phyloP scores from a whole-genome alignment of 1,140 invertebrate genomes.

The Drosophila funebris region DNA sequence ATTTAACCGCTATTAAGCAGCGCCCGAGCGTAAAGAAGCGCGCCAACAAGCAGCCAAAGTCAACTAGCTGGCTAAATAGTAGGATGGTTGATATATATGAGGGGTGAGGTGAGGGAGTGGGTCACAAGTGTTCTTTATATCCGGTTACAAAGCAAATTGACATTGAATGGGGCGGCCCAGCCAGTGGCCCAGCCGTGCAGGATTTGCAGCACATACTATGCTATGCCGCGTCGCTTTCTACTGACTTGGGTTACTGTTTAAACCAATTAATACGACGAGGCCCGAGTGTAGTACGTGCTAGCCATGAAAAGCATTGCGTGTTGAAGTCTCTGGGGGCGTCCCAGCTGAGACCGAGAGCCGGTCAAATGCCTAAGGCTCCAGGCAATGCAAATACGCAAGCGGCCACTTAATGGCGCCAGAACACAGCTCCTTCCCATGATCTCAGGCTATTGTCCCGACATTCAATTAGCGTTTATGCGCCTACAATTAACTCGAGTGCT shows the following conservation, averaged over 20 bases:
- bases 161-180: slow-evolving; percentile 50
- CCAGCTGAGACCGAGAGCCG: slow-evolving; percentile 13
- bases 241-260: slow-evolving; percentile 72
- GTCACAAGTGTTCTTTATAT: slow-evolving; percentile 37
- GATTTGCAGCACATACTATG: slow-evolving; percentile 52
- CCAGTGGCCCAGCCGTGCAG: slow-evolving; percentile 20
- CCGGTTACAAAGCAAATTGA: slow-evolving; percentile 72
- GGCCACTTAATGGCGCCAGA: slow-evolving; percentile 55
- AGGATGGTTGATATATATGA: too few relatives aligned
- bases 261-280: slow-evolving; percentile 70
- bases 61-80: slow-evolving; percentile 4
- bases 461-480: slow-evolving; percentile 44
- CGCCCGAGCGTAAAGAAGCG: slow-evolving; percentile 26
- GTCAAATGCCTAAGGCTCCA: slow-evolving; percentile 28
- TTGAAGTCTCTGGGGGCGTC: slow-evolving; percentile 39
- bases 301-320: slow-evolving; percentile 28
- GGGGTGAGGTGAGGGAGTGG: background rate
- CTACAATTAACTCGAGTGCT: slow-evolving; percentile 36
- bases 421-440: slow-evolving; percentile 8
- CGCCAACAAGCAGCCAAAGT: slow-evolving; percentile 7
- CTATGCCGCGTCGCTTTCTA: background rate
- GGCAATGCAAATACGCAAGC: slow-evolving; percentile 61
- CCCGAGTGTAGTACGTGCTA: slow-evolving; percentile 25
- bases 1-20: slow-evolving; percentile 45
- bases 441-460: background rate